phyloP scores from a whole-genome alignment of 2,113 vertebrate genomes.

The Ellobius talpinus region DNA sequence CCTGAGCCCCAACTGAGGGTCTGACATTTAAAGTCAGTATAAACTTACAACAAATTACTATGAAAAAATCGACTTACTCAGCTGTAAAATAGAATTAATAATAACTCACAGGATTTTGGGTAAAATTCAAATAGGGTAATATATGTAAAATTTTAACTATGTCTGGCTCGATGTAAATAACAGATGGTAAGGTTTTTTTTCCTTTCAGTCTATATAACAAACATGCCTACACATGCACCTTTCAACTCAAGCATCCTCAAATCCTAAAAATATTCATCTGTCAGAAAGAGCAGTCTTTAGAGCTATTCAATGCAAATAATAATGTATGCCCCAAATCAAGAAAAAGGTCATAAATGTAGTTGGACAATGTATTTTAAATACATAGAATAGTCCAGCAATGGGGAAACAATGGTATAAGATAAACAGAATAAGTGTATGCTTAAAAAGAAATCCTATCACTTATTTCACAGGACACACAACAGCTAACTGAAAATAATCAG shows the following conservation, averaged over 20 bases:
- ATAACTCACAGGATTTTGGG: background rate
- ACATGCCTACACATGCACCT: background rate
- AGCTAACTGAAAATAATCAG: conserved; percentile 2
- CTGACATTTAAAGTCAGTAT: background rate
- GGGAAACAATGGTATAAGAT: background rate
- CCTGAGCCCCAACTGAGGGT: background rate
- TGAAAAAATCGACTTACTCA: background rate
- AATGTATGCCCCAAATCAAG: background rate
- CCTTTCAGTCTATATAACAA: background rate
- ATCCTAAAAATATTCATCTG: background rate
- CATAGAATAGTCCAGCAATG: background rate
- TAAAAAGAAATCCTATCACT: background rate
- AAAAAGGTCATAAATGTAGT: background rate
- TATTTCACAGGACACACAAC: background rate
- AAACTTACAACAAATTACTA: conserved; percentile 14
- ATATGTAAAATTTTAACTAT: conserved; percentile 22
- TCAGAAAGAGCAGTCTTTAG: background rate
- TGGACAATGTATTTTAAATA: background rate
- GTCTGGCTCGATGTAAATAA: conserved; percentile 43
- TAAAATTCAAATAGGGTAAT: conserved; percentile 1
- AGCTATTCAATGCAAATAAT: background rate
- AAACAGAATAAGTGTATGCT: background rate
- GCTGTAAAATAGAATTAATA: conserved; percentile 35
- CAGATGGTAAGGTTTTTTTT: background rate
- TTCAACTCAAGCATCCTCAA: conserved; percentile 21